Base-by-base conservation (phyloP, 2,797 vertebrate genomes). In the Hephaestus fuliginosus region DNA sequence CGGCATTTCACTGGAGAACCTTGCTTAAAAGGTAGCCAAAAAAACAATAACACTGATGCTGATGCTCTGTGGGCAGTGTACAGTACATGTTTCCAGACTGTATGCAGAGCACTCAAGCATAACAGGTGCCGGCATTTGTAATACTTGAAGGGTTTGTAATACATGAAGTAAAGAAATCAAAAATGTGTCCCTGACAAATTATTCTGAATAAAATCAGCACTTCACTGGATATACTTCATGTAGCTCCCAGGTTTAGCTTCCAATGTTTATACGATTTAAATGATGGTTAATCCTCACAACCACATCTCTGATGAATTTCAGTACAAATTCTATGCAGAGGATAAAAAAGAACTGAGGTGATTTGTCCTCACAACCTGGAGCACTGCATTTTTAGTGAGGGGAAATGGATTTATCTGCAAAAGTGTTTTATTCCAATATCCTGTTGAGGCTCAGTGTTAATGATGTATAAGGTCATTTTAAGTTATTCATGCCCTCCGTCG, bases 1-100 rank as follows among this genome's bases (percentile, higher is more conserved):
- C 13, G 20, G 22, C 60, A 25, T 74, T 88, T 81, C 39, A 65
- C 62, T 69, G 12, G 39, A 69, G 66, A 85, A 46, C n/a, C 51
- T 65, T 63, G 33, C 33, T 39, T 80, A 39, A 73, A 76, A 57
- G 17, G 18, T 15, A 74, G 7, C 22, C 13, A 4, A 73, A 79
- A 63, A 66, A 48, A 70, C 20, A 36, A 20, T 14, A 64, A 28
- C 39, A 18, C 7, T 39, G 25, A 60, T 52, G 25, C 28, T 11
- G 25, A 55, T 28, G 20, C 14, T 48, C 9, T 57, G 1, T 17
- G 22, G 57, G 43, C 10, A 58, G n/a, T 15, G 51, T n/a, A 33
- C 22, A 53, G 20, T 41, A 48, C 2, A 20, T 28, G 28, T 36
- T 48, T 43, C 18, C 36, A 65, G 20, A 72, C 28, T 62, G 15